These are phyloP conservation scores for Glossosoma conforme DNA, from an alignment of 1,140 invertebrate genomes.

Conservation along the genomic window DNA sequence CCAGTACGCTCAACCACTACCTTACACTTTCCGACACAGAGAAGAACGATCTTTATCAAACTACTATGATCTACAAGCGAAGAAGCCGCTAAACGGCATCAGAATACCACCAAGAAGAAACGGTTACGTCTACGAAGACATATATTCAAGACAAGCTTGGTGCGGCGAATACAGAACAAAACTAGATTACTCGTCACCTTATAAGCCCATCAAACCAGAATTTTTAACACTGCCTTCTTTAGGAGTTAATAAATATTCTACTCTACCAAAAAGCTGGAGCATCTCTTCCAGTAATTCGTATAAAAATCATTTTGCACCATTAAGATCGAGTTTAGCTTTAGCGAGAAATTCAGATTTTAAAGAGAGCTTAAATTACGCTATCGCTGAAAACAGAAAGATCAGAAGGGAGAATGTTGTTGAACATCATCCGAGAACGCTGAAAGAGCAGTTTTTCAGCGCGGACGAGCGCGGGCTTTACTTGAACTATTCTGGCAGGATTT, in stretches of 20 bases:
- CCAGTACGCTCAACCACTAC: neutral
- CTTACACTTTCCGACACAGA: slow-evolving; percentile 10
- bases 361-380: slow-evolving; percentile 4
- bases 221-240: slow-evolving; percentile 44
- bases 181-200: slow-evolving; percentile 40
- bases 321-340: slow-evolving; percentile 6
- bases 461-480: too few relatives aligned
- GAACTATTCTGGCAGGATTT: too few relatives aligned
- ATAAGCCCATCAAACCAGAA: slow-evolving; percentile 47
- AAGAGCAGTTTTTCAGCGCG: neutral
- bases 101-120: slow-evolving; percentile 35
- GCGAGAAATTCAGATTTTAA: too few relatives aligned
- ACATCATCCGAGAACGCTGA: slow-evolving; percentile 1
- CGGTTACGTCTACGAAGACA: slow-evolving; percentile 48
- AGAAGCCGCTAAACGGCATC: neutral
- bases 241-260: slow-evolving; percentile 35
- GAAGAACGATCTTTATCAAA: slow-evolving; percentile 6
- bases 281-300: slow-evolving; percentile 24
- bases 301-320: slow-evolving; percentile 21
- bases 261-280: slow-evolving; percentile 29
- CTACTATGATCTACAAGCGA: slow-evolving; percentile 9
- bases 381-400: neutral
- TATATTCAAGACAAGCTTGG: slow-evolving; percentile 41
- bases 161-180: slow-evolving; percentile 39
- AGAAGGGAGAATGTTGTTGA: neutral